These are phyloP conservation scores for Eudorcas thomsonii DNA, from an alignment of 2,113 vertebrate genomes.

Conservation along the genomic window DNA sequence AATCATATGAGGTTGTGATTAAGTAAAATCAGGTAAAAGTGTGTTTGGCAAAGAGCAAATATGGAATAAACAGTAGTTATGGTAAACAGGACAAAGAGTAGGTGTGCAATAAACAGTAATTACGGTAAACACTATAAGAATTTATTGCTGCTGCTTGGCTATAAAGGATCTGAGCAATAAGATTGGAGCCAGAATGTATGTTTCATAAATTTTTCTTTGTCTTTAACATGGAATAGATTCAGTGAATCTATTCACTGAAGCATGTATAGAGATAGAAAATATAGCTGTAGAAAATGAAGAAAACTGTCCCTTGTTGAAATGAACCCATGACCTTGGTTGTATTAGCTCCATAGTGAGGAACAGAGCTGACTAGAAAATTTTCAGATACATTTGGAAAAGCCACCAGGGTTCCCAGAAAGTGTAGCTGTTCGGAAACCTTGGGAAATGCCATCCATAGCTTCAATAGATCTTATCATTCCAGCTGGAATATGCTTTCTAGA, in stretches of 20 bases:
- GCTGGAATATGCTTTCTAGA: constrained; percentile 44
- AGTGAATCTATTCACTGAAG: neutral
- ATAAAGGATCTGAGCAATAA: neutral
- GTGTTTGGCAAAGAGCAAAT: neutral
- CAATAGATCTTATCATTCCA: constrained; percentile 45
- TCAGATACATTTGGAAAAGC: constrained; percentile 28
- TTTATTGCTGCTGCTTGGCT: neutral
- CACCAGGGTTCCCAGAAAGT: constrained; percentile 4
- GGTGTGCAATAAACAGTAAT: neutral
- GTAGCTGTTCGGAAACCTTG: constrained; percentile 31
- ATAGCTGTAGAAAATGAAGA: neutral
- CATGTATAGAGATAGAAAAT: constrained; percentile 34
- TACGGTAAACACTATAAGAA: neutral
- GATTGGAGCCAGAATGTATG: neutral
- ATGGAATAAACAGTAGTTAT: neutral
- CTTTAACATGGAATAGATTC: neutral
- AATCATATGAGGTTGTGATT: neutral
- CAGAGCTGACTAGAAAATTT: neutral
- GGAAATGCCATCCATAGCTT: constrained; percentile 25
- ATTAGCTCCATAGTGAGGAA: neutral
- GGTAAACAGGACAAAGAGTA: neutral
- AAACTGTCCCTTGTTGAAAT: constrained; percentile 13
- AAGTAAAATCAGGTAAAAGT: neutral
- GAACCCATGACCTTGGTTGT: constrained; percentile 18
- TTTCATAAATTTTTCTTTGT: neutral